phyloP scores from a whole-genome alignment of 2,797 vertebrate genomes.

The Crocodylus rhombifer region DNA sequence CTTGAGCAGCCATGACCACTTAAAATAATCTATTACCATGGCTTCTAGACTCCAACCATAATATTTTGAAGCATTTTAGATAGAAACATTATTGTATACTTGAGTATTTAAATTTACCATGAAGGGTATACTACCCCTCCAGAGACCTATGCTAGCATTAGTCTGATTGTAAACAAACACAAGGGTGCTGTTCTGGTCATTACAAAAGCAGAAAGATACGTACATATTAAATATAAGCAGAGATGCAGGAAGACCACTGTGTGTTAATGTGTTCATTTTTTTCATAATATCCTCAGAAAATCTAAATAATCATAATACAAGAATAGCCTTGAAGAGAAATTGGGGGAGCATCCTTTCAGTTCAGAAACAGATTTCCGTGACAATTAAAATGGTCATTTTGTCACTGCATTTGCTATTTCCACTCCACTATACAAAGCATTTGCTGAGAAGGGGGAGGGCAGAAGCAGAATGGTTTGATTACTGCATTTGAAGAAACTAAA shows the following conservation, averaged over 20 bases:
- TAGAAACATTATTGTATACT: neutral
- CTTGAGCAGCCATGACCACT: neutral
- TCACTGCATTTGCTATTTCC: constrained; percentile 61
- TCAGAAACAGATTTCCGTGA: constrained; percentile 56
- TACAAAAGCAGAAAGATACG: neutral
- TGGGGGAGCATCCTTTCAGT: constrained; percentile 23
- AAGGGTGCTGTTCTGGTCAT: neutral
- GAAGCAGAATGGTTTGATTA: constrained; percentile 74
- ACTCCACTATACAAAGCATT: constrained; percentile 52
- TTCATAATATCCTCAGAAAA: neutral
- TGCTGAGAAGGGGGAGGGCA: constrained; percentile 56
- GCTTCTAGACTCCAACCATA: neutral
- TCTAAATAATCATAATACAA: neutral
- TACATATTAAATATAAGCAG: neutral
- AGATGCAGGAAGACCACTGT: neutral
- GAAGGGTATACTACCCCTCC: neutral
- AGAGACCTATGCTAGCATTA: neutral
- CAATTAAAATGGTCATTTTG: constrained; percentile 66
- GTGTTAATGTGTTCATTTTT: neutral
- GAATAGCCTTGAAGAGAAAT: constrained; percentile 5
- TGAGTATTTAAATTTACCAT: neutral
- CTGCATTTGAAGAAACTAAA: constrained; percentile 70
- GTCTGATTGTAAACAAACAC: neutral
- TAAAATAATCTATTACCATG: neutral
- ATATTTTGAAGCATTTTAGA: neutral